phyloP scores from a whole-genome alignment of 2,113 vertebrate genomes.

The Phalacrocorax aristotelis region DNA sequence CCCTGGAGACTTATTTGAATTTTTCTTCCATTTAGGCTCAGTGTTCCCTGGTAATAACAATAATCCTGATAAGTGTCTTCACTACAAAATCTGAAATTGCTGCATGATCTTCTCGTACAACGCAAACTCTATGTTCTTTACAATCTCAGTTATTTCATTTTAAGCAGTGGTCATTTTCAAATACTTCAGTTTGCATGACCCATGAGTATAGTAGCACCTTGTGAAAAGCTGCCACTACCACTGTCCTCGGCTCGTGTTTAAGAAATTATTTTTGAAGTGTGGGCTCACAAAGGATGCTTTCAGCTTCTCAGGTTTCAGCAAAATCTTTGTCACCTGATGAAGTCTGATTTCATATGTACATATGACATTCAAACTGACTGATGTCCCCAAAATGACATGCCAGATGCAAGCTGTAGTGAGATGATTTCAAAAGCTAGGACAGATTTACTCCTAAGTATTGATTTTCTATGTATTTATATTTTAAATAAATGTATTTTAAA shows the following conservation, averaged over 20 bases:
- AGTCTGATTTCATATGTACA: not conserved
- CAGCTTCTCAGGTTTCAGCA: not conserved
- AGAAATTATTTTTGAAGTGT: not conserved
- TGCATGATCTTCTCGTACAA: not conserved
- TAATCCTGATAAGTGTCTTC: not conserved
- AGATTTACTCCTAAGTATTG: not conserved
- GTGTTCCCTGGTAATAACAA: not conserved
- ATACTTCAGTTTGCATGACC: not conserved
- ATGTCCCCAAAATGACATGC: not conserved
- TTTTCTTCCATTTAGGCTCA: not conserved
- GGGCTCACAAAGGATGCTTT: not conserved
- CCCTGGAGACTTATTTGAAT: not conserved
- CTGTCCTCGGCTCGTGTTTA: not conserved
- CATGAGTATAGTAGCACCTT: accelerated
- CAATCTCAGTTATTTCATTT: not conserved
- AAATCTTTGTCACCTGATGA: not conserved
- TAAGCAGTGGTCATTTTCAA: not conserved
- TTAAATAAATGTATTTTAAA: not conserved
- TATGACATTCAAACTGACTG: not conserved
- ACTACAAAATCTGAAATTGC: not conserved
- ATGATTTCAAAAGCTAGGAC: not conserved
- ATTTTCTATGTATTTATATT: not conserved
- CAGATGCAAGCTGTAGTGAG: not conserved
- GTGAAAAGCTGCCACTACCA: not conserved
- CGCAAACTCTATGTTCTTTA: not conserved